A percentile compares a stretch with the other conserved stretches of the same genome.
Conservation (phyloP, 1,140 invertebrate genomes). For the roundworm (Caenorhabditis elegans) region WBcel235 BX284606.5:15547001-15547500, state of each 20-base stretch:
- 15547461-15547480: background rate
- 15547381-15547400: background rate
- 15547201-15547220: too few relatives aligned
- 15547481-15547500: background rate
- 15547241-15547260: background rate
- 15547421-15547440: background rate
- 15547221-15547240: background rate
- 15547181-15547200: background rate
- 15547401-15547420: slow-evolving; percentile 21
- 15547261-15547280: background rate
- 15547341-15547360: slow-evolving; percentile 8
- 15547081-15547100: slow-evolving; percentile 17
- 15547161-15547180: background rate
- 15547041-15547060: slow-evolving; percentile 55
- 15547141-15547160: background rate
- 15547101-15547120: background rate
- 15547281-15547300: background rate
- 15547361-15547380: slow-evolving; percentile 1
- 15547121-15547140: slow-evolving; percentile 16
- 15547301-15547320: slow-evolving; percentile 22
- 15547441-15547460: slow-evolving; percentile 1
- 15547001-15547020: slow-evolving; percentile 51
- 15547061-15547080: background rate
- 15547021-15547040: slow-evolving; percentile 53
- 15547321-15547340: background rate